Base-by-base conservation (phyloP, 2,888 invertebrate species). In the Atethmia centrago region DNA sequence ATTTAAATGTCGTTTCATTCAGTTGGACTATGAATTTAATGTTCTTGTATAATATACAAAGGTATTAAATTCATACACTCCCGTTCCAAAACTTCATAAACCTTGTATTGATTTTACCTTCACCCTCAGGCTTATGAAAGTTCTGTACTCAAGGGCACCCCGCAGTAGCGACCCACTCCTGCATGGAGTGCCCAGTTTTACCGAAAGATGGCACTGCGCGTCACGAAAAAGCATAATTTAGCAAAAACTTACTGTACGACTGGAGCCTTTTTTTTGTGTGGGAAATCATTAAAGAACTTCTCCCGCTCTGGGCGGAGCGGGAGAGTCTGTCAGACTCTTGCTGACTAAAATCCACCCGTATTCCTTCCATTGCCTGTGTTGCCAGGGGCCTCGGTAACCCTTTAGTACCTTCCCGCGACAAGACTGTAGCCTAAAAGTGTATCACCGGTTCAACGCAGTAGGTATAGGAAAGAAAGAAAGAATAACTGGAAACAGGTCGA, bases 131-230 rank as follows among this genome's bases (percentile, higher is more conserved):
- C 59, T 59, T 55, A 45, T 2, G 36, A 21, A 59, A 53, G 74
- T 25, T 71, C 12, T 16, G 4, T 40, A n/a, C n/a, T n/a, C n/a
- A n/a, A 42, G 55, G 3, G 16, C 3, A n/a, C 10, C 36, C 14
- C 0, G 16, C 25, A n/a, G 12, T 16, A 66, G 66, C 25, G 25
- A 58, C 45, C 66, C 31, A 14, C 45, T 42, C 10, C 12, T 47
- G 56, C 25, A 49, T 8, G 47, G n/a, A 79, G 80, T 85, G 16
- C 68, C 10, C 5, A 28, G 61, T 53, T 59, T 0, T 36, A 3
- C 40, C 51, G 12, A 62, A 1, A 86, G 86, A 87, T 86, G 86
- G 74, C 87, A 31, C 10, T 80, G 62, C 25, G 0, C 2, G 72
- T 53, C 7, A 16, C 61, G 3, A 71, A 71, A 62, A 42, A 19